Evolutionary conservation across 2,113 vertebrate genomes (phyloP), one percentile per base, ranked within the genome.

Genomic region (Mesitornis unicolor): DNA sequence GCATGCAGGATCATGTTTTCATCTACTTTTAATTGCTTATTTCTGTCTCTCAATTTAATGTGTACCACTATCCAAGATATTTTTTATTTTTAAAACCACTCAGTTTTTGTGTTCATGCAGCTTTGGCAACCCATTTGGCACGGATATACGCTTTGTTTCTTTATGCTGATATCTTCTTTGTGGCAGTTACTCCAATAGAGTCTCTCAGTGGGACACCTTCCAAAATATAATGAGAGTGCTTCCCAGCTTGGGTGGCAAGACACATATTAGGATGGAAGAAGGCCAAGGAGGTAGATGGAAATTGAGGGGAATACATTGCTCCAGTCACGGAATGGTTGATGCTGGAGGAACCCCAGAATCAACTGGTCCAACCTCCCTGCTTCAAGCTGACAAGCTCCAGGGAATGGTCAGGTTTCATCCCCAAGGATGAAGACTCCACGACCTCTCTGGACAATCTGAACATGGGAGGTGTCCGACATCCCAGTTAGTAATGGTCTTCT

Each of bases 291-390:
- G 56, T 26, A 53, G 42, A 42, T 16, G 68, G 35, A 50, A 84
- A 59, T 2, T 5, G 0, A 45, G 29, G 31, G 29, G 26, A 38
- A 26, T 38, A 22, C 38, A 16, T 0, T 51, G 33, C 35, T 74
- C 28, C 31, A 50, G 38, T 33, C 31, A 57, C 3, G 25, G 35
- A 20, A n/a, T 1, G 16, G 48, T 0, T 40, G 40, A 73, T 33
- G 20, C 5, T 60, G 57, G 29, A 83, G 45, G 9, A 14, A 31
- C 10, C 51, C 38, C 48, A 42, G 53, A 65, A 21, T 21, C 15
- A 36, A 4, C 28, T 22, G 26, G 36, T 45, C 16, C 22, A 29
- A 26, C 0, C 0, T 5, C 10, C 1, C n/a, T 61, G 60, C 64
- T 48, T 57, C 48, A 36, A 50, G 15, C n/a, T 51, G 35, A 59